A percentile compares a stretch with the other conserved stretches of the same genome.
Conservation (phyloP, 2,888 invertebrate genomes). For the Macrostomum cliftonense region DNA sequence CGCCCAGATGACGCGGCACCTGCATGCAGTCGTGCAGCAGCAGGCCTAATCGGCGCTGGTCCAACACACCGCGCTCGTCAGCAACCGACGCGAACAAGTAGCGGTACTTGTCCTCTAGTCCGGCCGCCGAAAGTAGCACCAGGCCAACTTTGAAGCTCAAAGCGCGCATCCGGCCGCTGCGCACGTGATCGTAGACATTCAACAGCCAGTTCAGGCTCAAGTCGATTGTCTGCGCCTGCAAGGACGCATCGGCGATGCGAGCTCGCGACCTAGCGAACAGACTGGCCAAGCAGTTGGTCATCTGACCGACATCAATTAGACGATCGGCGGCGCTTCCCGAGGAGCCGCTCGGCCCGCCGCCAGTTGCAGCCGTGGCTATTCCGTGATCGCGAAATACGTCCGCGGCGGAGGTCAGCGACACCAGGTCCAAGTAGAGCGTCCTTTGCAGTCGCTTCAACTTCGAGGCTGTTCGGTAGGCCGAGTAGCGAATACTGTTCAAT, state of each 20-base stretch:
- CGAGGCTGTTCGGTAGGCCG: slow-evolving; percentile 90
- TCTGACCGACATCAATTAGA: slow-evolving; percentile 81
- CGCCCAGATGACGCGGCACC: slow-evolving; percentile 78
- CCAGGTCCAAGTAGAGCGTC: slow-evolving; percentile 47
- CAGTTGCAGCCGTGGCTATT: background rate
- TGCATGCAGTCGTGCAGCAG: slow-evolving; percentile 62
- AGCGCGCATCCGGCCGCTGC: slow-evolving; percentile 84
- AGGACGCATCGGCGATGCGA: no score
- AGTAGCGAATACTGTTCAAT: slow-evolving; percentile 85
- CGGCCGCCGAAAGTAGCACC: slow-evolving; percentile 75
- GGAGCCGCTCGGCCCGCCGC: background rate
- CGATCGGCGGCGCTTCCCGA: slow-evolving; percentile 61
- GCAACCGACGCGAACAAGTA: slow-evolving; percentile 83
- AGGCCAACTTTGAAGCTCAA: slow-evolving; percentile 92
- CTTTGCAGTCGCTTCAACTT: slow-evolving; percentile 88
- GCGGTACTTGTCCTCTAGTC: slow-evolving; percentile 90
- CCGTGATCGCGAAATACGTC: background rate
- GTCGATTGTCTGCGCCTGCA: slow-evolving; percentile 70
- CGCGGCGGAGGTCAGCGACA: background rate
- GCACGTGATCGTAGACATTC: slow-evolving; percentile 86
- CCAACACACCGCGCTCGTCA: slow-evolving; percentile 61
- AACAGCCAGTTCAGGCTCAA: slow-evolving; percentile 91
- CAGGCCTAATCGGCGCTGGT: slow-evolving; percentile 46
- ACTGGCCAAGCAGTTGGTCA: slow-evolving; percentile 78
- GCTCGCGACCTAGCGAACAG: slow-evolving; percentile 45